Percentiles rank a stretch among this genome's conserved stretches.
Evolutionary conservation across 2,888 invertebrate genomes (phyloP).

Genomic region (Oligia fasciuncula): DNA sequence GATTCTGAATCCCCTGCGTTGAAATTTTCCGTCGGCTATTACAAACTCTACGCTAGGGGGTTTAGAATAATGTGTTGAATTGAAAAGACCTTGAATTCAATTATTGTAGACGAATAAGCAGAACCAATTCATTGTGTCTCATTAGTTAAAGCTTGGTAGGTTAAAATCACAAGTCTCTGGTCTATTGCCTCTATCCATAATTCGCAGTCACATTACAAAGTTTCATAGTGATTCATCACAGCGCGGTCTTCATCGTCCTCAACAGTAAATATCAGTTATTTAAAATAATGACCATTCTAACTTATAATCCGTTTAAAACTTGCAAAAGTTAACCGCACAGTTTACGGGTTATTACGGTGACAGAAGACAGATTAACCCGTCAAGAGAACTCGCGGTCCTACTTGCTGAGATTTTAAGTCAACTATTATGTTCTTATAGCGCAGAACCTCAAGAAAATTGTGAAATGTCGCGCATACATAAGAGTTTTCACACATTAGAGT

Average conservation of each 20-base stretch:
- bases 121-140: no score
- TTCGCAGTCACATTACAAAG: neutral
- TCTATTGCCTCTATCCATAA: neutral
- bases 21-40: no score
- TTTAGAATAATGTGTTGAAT: no score
- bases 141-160: no score
- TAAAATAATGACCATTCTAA: constrained; percentile 46
- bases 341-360: constrained; percentile 49
- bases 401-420: constrained; percentile 22
- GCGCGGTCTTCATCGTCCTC: constrained; percentile 24
- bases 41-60: no score
- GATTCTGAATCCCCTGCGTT: no score
- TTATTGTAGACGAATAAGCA: no score
- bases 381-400: constrained; percentile 14
- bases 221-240: constrained; percentile 19
- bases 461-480: constrained; percentile 39
- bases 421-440: constrained; percentile 26
- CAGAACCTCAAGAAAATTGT: constrained; percentile 44
- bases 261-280: constrained; percentile 42
- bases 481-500: constrained; percentile 59
- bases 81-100: no score
- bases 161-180: neutral
- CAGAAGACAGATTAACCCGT: constrained; percentile 30
- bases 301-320: constrained; percentile 36
- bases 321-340: constrained; percentile 49